Base-by-base conservation (phyloP, 2,113 vertebrate species). In the Xiphophorus couchianus region DNA sequence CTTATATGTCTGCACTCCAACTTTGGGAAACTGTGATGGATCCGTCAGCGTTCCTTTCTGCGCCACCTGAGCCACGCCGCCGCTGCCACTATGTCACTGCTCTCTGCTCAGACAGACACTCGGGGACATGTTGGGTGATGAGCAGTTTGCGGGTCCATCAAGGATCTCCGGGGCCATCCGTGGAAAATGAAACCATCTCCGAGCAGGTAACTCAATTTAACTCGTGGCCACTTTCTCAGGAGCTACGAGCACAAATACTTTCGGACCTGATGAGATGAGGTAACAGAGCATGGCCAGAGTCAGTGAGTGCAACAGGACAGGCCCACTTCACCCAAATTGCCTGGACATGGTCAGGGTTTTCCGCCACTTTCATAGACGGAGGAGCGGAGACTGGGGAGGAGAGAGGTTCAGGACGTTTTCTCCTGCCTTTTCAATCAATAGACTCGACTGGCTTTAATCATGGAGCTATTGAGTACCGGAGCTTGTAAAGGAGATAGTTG, bases 201-300 rank as follows among this genome's bases (percentile, higher is more conserved):
- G 86, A 93, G 86, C 90, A 92, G 90, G 91, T 93, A 93, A 93
- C 92, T 93, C 90, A 93, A 93, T 93, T 93, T 93, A 92, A 89
- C 86, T 88, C 30, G 80, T 84, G 89, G 83, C 84, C 65, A 79
- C 87, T 80, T 88, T 90, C 92, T 88, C 83, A 58, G 79, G 70
- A 68, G 86, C 86, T 88, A 91, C 90, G 87, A 90, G 89, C 90
- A 83, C 89, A 91, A 90, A 91, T 91, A 89, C 92, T 90, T 90
- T 90, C 88, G 89, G 88, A 86, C 88, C 84, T 91, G 92, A 93
- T 93, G 91, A 91, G 89, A 89, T 86, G 90, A 91, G 88, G 89
- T 89, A 93, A 91, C 91, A 83, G 92, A 92, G 90, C 90, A 90
- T 93, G 84, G 90, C 89, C 83, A 10, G 63, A 89, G 85, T 74